Evolutionary conservation across 2,888 invertebrate species (phyloP), one percentile per base, ranked within the genome.

Genomic region (Thera obeliscata): DNA sequence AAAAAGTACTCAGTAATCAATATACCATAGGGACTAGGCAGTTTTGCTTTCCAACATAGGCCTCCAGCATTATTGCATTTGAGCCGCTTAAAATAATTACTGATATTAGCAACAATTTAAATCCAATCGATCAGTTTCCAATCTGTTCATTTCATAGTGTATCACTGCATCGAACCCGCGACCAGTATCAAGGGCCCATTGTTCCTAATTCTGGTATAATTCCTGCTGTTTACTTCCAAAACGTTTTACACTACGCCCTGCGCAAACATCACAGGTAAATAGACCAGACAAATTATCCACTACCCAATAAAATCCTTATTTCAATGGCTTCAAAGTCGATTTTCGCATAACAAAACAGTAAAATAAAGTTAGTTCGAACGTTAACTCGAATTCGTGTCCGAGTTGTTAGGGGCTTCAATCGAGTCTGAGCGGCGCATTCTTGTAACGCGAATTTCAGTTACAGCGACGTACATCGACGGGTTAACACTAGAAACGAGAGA

Each of bases 321-420:
- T 0, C 68, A 0, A 56, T 3, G 3, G 8, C 0, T 2, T 66
- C 77, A 84, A 66, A 73, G 74, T 70, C 68, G 56, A 75, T 3
- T 70, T 76, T 79, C 41, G 52, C 33, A 46, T 33, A 43, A 57
- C 60, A 33, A 43, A 50, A 2, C 7, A 3, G 9, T 35, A 54
- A 49, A 56, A 52, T 62, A 65, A 77, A 80, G 62, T 78, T 81
- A 77, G 85, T 78, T 64, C 64, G 72, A 74, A 76, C 77, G 78
- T 79, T 85, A 82, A 84, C 84, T 86, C 76, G 79, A 84, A 84
- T 82, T 87, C 86, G 85, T 87, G 87, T 87, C 77, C 81, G 78
- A 83, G 84, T 83, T 80, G 84, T 85, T 85, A 86, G 82, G 78
- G 80, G 78, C 80, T 81, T 78, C 76, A 75, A 75, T 76, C 75